These are phyloP conservation scores for Aleiodes leptofemur DNA, from an alignment of 2,888 invertebrate species.

Conservation along the genomic window DNA sequence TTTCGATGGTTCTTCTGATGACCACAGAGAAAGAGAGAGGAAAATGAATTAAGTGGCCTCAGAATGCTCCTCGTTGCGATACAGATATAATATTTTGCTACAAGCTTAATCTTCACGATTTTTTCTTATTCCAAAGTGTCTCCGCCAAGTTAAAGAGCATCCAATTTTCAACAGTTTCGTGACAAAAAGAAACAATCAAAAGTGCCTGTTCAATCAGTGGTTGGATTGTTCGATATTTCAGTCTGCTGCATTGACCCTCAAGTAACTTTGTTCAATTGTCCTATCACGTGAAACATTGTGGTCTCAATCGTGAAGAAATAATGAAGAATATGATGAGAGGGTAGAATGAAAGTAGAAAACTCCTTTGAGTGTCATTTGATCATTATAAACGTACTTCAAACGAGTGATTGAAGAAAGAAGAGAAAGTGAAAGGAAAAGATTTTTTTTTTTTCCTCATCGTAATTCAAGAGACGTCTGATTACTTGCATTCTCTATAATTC, in stretches of 20 bases:
- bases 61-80: conserved; percentile 27
- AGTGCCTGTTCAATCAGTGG: conserved; percentile 9
- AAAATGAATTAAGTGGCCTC: conserved; percentile 28
- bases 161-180: conserved; percentile 22
- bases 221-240: conserved; percentile 6
- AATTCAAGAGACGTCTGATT: no score
- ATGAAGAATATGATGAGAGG: background rate
- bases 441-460: background rate
- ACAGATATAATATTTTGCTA: conserved; percentile 25
- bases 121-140: conserved; percentile 10
- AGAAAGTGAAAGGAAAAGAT: background rate
- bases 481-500: background rate
- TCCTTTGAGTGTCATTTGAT: conserved; percentile 9
- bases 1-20: conserved; percentile 63
- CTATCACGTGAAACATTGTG: conserved; percentile 9
- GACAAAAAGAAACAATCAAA: conserved; percentile 29
- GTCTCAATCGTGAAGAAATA: conserved; percentile 9
- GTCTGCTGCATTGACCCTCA: background rate
- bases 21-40: conserved; percentile 42
- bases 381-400: background rate
- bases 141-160: background rate
- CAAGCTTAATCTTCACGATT: conserved; percentile 33
- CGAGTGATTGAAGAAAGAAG: background rate
- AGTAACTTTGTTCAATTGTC: conserved; percentile 20
- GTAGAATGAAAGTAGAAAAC: background rate